phyloP scores from a whole-genome alignment of 2,797 vertebrate species.

The Hoplostethus mediterraneus region DNA sequence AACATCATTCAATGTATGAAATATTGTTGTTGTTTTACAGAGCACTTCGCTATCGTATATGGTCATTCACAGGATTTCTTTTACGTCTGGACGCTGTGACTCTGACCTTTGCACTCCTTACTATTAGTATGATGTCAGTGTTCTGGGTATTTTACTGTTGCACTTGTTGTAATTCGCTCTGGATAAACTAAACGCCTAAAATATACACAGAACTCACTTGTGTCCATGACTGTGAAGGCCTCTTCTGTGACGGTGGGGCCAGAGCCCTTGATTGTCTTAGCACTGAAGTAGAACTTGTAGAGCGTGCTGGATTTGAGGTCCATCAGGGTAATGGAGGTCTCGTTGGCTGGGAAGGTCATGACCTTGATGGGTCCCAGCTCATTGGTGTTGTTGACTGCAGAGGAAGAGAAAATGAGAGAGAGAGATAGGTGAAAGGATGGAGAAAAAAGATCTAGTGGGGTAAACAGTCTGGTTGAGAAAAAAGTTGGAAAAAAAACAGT shows the following conservation, averaged over 20 bases:
- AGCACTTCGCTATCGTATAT: too few species aligned
- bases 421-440: conserved; percentile 39
- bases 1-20: too few species aligned
- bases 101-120: too few species aligned
- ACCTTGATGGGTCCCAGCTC: conserved; percentile 89
- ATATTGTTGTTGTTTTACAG: too few species aligned
- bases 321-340: conserved; percentile 88
- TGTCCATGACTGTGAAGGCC: conserved; percentile 91
- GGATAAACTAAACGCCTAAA: neutral
- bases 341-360: conserved; percentile 88
- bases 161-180: neutral
- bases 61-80: too few species aligned
- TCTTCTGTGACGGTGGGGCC: conserved; percentile 90
- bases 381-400: conserved; percentile 90
- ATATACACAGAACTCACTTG: conserved; percentile 86
- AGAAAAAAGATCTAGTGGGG: neutral
- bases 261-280: conserved; percentile 90
- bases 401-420: neutral
- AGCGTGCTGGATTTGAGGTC: conserved; percentile 92
- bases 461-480: too few species aligned
- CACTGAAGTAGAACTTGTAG: conserved; percentile 94
- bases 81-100: too few species aligned
- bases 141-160: neutral
- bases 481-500: neutral
- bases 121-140: neutral